Conservation (phyloP, 2,888 invertebrate species). For the Minunthozetes semirufus region DNA sequence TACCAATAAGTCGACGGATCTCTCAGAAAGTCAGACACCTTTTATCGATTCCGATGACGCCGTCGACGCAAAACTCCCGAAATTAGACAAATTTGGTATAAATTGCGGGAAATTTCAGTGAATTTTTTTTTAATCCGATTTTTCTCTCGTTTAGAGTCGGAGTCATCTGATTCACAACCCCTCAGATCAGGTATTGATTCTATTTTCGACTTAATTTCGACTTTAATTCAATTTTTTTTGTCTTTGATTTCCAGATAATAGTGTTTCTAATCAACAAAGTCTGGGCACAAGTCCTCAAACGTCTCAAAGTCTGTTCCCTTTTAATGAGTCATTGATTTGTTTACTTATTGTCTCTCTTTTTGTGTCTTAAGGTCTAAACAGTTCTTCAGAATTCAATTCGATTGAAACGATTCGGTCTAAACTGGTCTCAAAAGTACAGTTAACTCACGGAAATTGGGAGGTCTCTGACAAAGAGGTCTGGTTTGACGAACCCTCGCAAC, state of each 20-base stretch:
- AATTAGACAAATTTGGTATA: not conserved
- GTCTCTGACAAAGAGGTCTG: slow-evolving; percentile 57
- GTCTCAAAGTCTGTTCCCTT: too few species aligned
- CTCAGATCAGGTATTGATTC: not conserved
- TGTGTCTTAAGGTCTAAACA: not conserved
- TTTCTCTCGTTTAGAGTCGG: not conserved
- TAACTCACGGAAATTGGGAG: slow-evolving; percentile 51
- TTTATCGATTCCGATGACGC: not conserved
- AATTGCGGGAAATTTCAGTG: not conserved
- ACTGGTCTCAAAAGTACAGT: slow-evolving; percentile 37
- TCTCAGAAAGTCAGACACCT: not conserved
- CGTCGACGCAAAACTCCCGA: not conserved
- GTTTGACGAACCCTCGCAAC: slow-evolving; percentile 68
- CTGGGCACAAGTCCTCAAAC: too few species aligned
- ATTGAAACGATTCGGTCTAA: not conserved
- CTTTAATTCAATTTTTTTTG: too few species aligned
- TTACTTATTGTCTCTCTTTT: not conserved
- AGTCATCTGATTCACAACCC: not conserved
- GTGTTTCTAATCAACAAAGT: too few species aligned
- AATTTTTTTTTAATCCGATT: not conserved
- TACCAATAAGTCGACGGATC: not conserved
- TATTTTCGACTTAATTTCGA: not conserved
- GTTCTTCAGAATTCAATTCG: not conserved
- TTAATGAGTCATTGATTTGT: not conserved
- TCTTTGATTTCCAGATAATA: too few species aligned